Percentiles rank a stretch among this genome's conserved stretches.
Conservation (phyloP, 2,797 vertebrate genomes). For the Cirrhinus mrigala region DNA sequence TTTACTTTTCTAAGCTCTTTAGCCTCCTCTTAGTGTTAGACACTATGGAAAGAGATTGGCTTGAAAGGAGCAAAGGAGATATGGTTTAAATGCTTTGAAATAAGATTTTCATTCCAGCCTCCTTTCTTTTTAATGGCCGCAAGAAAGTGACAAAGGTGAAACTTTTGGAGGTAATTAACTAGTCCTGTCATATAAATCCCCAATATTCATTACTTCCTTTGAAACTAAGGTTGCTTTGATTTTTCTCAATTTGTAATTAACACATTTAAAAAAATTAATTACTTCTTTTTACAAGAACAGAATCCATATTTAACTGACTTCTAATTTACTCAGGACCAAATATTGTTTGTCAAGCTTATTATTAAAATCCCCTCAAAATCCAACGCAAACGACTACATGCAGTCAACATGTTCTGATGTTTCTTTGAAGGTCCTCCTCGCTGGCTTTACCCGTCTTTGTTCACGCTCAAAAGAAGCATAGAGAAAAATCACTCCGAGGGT, state of each 20-base stretch:
- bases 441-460: slow-evolving; percentile 31
- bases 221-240: background rate
- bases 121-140: background rate
- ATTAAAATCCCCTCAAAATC: slow-evolving; percentile 8
- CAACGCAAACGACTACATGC: background rate
- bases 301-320: slow-evolving; percentile 9
- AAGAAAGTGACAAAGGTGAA: background rate
- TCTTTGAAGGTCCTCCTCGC: slow-evolving; percentile 29
- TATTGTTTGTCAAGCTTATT: background rate
- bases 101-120: background rate
- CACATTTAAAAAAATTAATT: background rate
- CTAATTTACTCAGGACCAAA: slow-evolving; percentile 40
- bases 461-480: slow-evolving; percentile 14
- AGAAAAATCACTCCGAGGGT: slow-evolving; percentile 23
- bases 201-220: slow-evolving; percentile 2
- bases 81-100: slow-evolving; percentile 38
- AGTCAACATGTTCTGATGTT: background rate
- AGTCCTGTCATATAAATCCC: background rate
- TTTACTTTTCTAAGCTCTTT: slow-evolving; percentile 61
- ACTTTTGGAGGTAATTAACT: background rate
- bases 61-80: slow-evolving; percentile 43
- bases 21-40: slow-evolving; percentile 48
- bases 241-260: background rate
- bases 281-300: background rate
- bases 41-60: slow-evolving; percentile 44